Conservation (phyloP, 2,113 vertebrate species). For the Accipiter virgatus region DNA sequence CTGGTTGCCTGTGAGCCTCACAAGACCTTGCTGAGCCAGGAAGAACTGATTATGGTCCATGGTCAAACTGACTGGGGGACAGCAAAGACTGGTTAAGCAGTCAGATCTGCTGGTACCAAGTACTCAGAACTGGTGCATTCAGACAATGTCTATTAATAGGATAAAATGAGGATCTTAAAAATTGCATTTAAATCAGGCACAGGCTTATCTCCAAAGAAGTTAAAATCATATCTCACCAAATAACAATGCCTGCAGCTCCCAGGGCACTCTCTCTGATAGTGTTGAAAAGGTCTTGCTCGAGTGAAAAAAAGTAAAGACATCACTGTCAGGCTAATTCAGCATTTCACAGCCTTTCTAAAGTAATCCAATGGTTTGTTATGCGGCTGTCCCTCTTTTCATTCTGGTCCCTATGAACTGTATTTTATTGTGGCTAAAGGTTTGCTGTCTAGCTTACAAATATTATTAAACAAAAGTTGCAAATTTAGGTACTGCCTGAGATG, state of each 20-base stretch:
- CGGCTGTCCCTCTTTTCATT: neutral
- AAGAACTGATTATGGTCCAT: neutral
- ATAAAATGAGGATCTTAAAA: neutral
- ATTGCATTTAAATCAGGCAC: neutral
- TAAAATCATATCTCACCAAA: constrained; percentile 81
- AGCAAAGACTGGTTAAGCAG: neutral
- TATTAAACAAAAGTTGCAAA: neutral
- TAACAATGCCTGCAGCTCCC: constrained; percentile 79
- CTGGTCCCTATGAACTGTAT: neutral
- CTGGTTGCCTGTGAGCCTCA: neutral
- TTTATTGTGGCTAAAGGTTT: neutral
- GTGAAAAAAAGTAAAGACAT: constrained; percentile 25
- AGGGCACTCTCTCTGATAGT: constrained; percentile 79
- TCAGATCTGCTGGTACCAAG: neutral
- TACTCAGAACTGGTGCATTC: neutral
- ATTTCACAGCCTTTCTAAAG: neutral
- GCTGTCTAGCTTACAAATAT: neutral
- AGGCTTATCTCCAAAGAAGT: constrained; percentile 76
- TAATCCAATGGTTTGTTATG: neutral
- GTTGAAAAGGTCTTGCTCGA: constrained; percentile 80
- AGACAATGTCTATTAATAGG: neutral
- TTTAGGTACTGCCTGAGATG: neutral
- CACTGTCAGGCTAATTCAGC: neutral
- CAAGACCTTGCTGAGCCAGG: neutral
- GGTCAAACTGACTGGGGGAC: neutral